A percentile compares a stretch with the other conserved stretches of the same genome.
Evolutionary conservation across 2,888 invertebrate genomes (phyloP).

Genomic region (Phortica okadai): DNA sequence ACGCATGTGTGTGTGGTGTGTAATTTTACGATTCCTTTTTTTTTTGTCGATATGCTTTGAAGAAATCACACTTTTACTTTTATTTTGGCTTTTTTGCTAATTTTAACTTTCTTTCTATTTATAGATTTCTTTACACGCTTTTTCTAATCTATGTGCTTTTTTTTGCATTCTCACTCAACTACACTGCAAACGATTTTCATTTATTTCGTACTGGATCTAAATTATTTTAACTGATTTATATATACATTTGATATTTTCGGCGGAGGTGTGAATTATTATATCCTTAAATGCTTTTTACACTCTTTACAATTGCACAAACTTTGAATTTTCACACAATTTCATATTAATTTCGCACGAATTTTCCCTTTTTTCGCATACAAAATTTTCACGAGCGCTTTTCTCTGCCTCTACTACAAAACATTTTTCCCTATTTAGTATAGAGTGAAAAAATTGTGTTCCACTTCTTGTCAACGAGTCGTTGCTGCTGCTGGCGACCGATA

Average conservation of each 20-base stretch:
- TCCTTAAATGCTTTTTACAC: constrained; percentile 34
- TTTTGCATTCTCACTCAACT: background rate
- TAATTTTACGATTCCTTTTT: constrained; percentile 44
- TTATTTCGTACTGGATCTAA: background rate
- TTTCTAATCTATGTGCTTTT: background rate
- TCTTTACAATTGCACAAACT: constrained; percentile 18
- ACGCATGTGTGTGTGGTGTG: constrained; percentile 39
- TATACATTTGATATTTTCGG: constrained; percentile 25
- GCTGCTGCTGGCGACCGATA: constrained; percentile 21
- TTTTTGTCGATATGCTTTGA: constrained; percentile 51
- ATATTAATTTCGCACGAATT: constrained; percentile 36
- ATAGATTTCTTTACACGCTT: constrained; percentile 18
- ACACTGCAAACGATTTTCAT: background rate
- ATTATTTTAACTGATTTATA: background rate
- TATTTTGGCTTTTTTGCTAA: constrained; percentile 32
- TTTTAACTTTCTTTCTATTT: constrained; percentile 30
- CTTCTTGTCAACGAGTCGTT: constrained; percentile 19
- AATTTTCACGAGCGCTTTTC: constrained; percentile 45
- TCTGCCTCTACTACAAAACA: constrained; percentile 45
- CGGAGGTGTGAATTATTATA: constrained; percentile 16
- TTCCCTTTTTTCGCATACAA: constrained; percentile 34
- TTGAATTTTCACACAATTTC: constrained; percentile 27
- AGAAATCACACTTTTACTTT: constrained; percentile 34
- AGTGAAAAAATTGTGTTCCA: constrained; percentile 49
- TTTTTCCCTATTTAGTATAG: constrained; percentile 65